Base-by-base conservation (phyloP, 1,140 invertebrate species). In the Drosophila bocki region DNA sequence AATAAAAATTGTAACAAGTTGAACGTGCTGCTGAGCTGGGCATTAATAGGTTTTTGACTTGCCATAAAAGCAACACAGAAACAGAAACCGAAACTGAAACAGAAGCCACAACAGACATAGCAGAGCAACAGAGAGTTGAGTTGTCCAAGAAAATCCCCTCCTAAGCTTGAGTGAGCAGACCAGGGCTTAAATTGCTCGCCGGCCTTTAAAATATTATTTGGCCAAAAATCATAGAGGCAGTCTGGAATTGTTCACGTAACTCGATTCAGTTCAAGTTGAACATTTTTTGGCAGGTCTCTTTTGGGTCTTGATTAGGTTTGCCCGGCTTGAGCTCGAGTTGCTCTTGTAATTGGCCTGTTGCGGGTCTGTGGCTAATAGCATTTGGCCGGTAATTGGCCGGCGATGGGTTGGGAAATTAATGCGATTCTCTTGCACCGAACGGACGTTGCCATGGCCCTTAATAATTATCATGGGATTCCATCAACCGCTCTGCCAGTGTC, bases 31-130 rank as follows among this genome's bases (percentile, higher is more conserved):
- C 64, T 74, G 68, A 72, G 70, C 78, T 81, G 80, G 65, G 80
- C 85, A 88, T 90, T 88, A 88, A 84, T 88, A 90, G 84, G 80
- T 90, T 88, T 88, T 90, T 88, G 84, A 84, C 84, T 88, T 88
- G 85, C 78, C 51, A 84, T 84, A 78, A 88, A 88, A 72, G 45
- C 35, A 17, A 15, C 37, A 50, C 37, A 69, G 77, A 84, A 83
- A 68, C 54, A 63, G 67, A 56, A 58, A 54, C 48, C 41, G 64
- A 69, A 76, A 68, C 67, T 65, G 59, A 84, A 61, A 44, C 57
- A 64, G 62, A 44, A 70, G 76, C 60, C 39, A 41, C 50, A 65
- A 33, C 44, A 44, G 47, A 72, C 26, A 29, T 9, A 11, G 15
- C 48, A 48, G 58, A 75, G 47, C 3, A 32, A 5, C 22, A 48